A percentile compares a stretch with the other conserved stretches of the same genome.
These are phyloP conservation scores for Argentina silus DNA, from an alignment of 2,797 vertebrate genomes.

Conservation along the genomic window DNA sequence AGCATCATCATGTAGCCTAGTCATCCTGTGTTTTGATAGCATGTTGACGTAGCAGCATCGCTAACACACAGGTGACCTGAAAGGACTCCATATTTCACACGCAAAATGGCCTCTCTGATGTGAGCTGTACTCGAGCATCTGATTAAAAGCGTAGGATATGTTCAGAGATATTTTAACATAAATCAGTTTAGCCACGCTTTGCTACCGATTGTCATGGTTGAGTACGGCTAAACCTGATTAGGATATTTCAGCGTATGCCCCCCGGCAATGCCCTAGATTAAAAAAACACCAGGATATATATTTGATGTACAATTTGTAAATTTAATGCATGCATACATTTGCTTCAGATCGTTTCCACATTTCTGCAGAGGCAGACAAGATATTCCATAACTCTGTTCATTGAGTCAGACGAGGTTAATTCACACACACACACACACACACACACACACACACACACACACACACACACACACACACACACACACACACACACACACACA, in stretches of 20 bases:
- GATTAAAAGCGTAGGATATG: neutral
- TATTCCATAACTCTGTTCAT: neutral
- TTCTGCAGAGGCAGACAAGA: conserved; percentile 16
- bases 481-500: too few species aligned
- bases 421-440: too few species aligned
- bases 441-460: too few species aligned
- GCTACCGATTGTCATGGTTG: conserved; percentile 23
- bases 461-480: too few species aligned
- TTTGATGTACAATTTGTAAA: conserved; percentile 47
- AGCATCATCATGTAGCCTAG: neutral
- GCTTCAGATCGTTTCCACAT: conserved; percentile 31
- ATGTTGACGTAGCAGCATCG: neutral
- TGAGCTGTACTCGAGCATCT: neutral
- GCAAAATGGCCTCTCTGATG: neutral
- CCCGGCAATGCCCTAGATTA: conserved; percentile 14
- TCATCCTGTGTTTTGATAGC: neutral
- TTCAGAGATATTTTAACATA: conserved; percentile 11
- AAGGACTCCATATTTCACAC: neutral
- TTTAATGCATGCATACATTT: conserved; percentile 23
- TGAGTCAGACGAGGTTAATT: too few species aligned
- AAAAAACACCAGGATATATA: conserved; percentile 46
- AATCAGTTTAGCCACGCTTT: conserved; percentile 27
- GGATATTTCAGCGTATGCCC: conserved; percentile 13
- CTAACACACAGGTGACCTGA: neutral
- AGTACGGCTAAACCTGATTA: conserved; percentile 29